phyloP scores from a whole-genome alignment of 2,888 invertebrate genomes.

The Parnassius mnemosyne region DNA sequence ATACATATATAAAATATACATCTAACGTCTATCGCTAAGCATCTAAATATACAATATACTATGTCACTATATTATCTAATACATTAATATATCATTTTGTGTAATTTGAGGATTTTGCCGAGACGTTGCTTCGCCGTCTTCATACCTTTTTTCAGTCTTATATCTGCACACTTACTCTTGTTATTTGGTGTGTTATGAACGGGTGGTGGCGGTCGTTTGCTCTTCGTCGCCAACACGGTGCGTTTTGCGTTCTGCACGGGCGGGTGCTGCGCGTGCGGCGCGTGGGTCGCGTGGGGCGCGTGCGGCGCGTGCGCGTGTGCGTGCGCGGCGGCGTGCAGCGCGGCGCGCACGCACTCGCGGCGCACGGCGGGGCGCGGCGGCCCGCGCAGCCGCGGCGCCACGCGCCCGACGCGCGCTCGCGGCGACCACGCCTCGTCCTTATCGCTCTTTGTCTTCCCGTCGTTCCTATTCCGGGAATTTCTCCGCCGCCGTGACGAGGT shows the following conservation, averaged over 20 bases:
- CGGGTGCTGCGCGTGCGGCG: background rate
- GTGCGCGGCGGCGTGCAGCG: conserved; percentile 85
- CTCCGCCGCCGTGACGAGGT: conserved; percentile 50
- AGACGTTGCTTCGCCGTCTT: conserved; percentile 94
- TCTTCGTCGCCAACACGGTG: too few relatives aligned
- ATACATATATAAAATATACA: conserved; percentile 69
- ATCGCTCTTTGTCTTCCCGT: conserved; percentile 49
- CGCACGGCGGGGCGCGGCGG: conserved; percentile 88
- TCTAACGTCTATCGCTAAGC: conserved; percentile 35
- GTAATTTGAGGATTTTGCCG: conserved; percentile 93
- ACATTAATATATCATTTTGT: conserved; percentile 88
- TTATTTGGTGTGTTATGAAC: too few relatives aligned
- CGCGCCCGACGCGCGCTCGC: conserved; percentile 86
- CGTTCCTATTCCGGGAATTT: conserved; percentile 45
- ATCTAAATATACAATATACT: conserved; percentile 41
- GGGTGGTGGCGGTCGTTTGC: too few relatives aligned
- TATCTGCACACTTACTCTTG: too few relatives aligned
- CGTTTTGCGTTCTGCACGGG: too few relatives aligned
- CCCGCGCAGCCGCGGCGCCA: conserved; percentile 86
- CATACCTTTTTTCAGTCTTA: conserved; percentile 92
- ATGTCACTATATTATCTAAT: conserved; percentile 25
- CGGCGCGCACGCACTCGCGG: conserved; percentile 89
- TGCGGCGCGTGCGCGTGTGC: conserved; percentile 29
- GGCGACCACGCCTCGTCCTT: conserved; percentile 93
- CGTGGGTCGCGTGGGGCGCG: background rate